Base-by-base conservation (phyloP, 2,888 invertebrate genomes). In the Hemaris fuciformis region DNA sequence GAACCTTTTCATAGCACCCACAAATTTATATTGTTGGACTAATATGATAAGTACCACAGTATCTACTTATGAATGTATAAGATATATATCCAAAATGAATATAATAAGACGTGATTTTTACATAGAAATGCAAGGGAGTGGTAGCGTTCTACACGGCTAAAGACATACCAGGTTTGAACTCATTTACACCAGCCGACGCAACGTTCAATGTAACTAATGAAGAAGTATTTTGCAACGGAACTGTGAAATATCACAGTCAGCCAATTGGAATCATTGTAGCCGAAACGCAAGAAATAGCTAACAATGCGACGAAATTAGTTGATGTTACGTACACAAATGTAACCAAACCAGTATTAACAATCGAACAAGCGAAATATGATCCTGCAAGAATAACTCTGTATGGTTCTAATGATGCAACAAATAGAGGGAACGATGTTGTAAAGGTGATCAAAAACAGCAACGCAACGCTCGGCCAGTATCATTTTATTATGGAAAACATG, bases 141-240 rank as follows among this genome's bases (percentile, higher is more conserved):
- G 79, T 95, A 38, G 93, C 94, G 4, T 94, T 95, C 69, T 93
- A 94, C 61, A 89, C 93, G 41, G 95, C 95, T 8, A 93, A 94
- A 75, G 96, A 96, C 71, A 93, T 96, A 59, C 96, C 96, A 0
- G 95, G 96, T 0, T 78, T 84, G 38, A 96, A 96, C 78, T 81
- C 86, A 10, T 94, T 92, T 64, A 86, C 88, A 46, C 79, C 82
- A n/a, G 27, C 74, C 80, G 41, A 66, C 10, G 7, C 66, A 65
- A 8, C 57, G 20, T 58, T 72, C 0, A 65, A 65, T 34, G 4
- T 56, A 10, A 2, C 31, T 1, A 64, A 71, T 6, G 75, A 74
- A 75, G 89, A 93, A 70, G 90, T 94, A 0, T 59, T 84, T 13
- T 80, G 81, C 46, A 57, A 67, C 48, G 77, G 77, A 1, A 62